These are phyloP conservation scores for Papilio polyxenes DNA, from an alignment of 1,140 invertebrate species.

Conservation along the genomic window DNA sequence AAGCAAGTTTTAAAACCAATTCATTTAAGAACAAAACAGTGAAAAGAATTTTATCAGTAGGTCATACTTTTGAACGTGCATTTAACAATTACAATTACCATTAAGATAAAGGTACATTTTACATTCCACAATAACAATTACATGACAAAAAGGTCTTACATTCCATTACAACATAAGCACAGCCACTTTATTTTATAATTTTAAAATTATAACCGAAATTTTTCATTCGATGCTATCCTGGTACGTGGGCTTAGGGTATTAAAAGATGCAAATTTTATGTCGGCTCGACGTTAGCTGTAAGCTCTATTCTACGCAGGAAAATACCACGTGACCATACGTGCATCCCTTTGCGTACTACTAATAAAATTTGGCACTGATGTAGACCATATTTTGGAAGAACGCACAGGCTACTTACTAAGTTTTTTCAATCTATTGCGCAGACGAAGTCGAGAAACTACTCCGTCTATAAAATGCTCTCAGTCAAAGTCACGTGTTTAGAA, in stretches of 20 bases:
- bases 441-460: too few species aligned
- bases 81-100: conserved; percentile 12
- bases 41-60: conserved; percentile 17
- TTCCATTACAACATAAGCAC: not conserved
- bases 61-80: not conserved
- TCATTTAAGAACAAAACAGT: not conserved
- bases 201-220: not conserved
- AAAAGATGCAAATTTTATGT: too few species aligned
- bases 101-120: not conserved
- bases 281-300: not conserved
- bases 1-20: not conserved
- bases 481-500: conserved; percentile 39
- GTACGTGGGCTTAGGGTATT: too few species aligned
- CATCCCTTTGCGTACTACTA: too few species aligned
- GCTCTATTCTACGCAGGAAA: too few species aligned
- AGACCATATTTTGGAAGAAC: not conserved
- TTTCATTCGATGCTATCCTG: not conserved
- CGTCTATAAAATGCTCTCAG: not conserved
- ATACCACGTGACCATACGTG: too few species aligned
- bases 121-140: conserved; percentile 1
- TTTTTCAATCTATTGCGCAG: not conserved
- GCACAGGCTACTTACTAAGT: not conserved
- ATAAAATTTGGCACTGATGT: too few species aligned
- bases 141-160: not conserved
- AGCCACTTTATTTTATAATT: not conserved